phyloP scores from a whole-genome alignment of 2,888 invertebrate species.

The Sphaeridia pumilis region DNA sequence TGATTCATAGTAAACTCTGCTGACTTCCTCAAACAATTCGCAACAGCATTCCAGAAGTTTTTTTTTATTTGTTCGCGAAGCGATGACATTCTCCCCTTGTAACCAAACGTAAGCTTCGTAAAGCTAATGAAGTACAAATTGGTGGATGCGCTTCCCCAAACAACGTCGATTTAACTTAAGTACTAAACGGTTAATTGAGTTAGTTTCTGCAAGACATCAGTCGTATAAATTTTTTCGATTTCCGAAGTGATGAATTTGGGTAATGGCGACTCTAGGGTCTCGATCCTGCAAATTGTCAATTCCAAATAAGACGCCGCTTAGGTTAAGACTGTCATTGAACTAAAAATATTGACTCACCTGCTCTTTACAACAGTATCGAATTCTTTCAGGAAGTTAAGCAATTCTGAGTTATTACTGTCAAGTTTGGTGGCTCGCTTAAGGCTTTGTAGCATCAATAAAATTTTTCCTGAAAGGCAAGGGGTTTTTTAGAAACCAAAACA shows the following conservation, averaged over 20 bases:
- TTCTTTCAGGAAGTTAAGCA: constrained; percentile 76
- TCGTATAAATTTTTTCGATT: constrained; percentile 37
- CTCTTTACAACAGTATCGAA: constrained; percentile 51
- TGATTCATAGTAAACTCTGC: no score
- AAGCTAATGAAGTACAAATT: no score
- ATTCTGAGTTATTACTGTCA: constrained; percentile 59
- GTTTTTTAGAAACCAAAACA: not conserved
- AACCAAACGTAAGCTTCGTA: no score
- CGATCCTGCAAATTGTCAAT: constrained; percentile 17
- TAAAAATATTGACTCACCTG: constrained; percentile 27
- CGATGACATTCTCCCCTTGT: no score
- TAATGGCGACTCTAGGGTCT: constrained; percentile 27
- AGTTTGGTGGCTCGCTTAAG: constrained; percentile 76
- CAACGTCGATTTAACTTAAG: no score
- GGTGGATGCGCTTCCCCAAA: no score
- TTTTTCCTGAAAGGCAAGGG: constrained; percentile 54
- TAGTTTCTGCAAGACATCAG: constrained; percentile 7
- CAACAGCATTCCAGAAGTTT: no score
- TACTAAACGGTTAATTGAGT: no score
- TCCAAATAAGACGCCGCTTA: not conserved
- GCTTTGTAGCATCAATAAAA: constrained; percentile 89
- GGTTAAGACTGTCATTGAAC: no score
- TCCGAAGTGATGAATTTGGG: constrained; percentile 40
- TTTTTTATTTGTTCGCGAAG: no score
- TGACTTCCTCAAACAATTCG: no score